Evolutionary conservation across 2,113 vertebrate species (phyloP).

Genomic region (Pampusana beccarii): DNA sequence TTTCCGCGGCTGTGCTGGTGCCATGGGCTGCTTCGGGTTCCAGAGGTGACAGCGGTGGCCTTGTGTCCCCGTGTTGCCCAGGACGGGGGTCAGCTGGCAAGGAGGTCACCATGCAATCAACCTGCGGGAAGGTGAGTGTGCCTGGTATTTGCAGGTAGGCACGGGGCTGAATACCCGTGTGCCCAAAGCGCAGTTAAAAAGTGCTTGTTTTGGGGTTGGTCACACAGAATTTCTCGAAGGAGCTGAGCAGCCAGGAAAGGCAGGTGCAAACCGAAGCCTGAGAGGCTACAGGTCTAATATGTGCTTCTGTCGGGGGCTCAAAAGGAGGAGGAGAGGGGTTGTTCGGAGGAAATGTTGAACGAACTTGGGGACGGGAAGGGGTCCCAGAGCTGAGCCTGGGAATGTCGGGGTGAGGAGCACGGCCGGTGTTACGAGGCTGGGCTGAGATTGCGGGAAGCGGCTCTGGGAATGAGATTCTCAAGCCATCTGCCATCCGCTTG

Average conservation of each 20-base stretch:
- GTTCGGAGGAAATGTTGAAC: neutral
- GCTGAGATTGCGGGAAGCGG: neutral
- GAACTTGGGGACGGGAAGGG: neutral
- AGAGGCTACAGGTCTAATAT: neutral
- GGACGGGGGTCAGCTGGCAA: neutral
- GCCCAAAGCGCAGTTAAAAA: neutral
- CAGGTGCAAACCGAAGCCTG: neutral
- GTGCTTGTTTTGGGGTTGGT: neutral
- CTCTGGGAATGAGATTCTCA: neutral
- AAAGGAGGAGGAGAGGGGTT: neutral
- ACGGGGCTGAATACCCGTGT: neutral
- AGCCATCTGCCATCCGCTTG: neutral
- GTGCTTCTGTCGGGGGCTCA: neutral
- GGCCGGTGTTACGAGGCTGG: neutral
- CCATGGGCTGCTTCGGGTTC: neutral
- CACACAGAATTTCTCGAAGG: neutral
- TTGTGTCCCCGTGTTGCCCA: neutral
- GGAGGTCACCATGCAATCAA: rapidly evolving
- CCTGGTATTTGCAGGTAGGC: neutral
- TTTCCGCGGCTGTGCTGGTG: neutral
- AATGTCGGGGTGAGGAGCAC: neutral
- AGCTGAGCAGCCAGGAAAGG: neutral
- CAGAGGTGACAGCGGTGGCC: neutral
- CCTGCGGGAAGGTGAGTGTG: neutral
- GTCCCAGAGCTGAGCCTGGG: too few relatives aligned